Conservation (phyloP, 2,888 invertebrate species). For the Odontocerum albicorne region DNA sequence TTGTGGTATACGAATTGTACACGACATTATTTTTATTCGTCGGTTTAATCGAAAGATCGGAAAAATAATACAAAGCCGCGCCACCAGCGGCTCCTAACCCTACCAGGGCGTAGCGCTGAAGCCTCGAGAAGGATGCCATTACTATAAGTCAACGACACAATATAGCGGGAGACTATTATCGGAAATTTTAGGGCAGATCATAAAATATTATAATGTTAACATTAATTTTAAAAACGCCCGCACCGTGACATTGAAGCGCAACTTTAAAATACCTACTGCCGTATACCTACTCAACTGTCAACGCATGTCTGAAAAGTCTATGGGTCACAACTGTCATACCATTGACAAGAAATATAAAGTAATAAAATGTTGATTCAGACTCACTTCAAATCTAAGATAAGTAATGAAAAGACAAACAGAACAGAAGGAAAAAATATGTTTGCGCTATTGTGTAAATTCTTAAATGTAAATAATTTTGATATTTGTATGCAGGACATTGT, state of each 20-base stretch:
- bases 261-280: too few relatives aligned
- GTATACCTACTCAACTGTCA: too few relatives aligned
- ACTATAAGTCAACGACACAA: not conserved
- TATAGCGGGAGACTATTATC: not conserved
- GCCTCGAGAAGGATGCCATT: constrained; percentile 60
- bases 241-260: constrained; percentile 6
- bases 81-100: constrained; percentile 66
- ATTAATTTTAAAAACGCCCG: constrained; percentile 5
- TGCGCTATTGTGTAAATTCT: too few relatives aligned
- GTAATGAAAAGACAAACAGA: too few relatives aligned
- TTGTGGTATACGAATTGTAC: constrained; percentile 66
- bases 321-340: too few relatives aligned
- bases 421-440: too few relatives aligned
- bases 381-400: too few relatives aligned
- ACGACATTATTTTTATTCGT: constrained; percentile 6
- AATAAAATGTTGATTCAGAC: too few relatives aligned
- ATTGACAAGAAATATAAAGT: too few relatives aligned
- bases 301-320: too few relatives aligned
- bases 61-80: constrained; percentile 59
- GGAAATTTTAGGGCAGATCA: not conserved
- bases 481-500: too few relatives aligned
- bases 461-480: too few relatives aligned
- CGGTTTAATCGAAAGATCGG: constrained; percentile 38
- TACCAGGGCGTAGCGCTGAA: constrained; percentile 60
- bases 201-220: not conserved